Evolutionary conservation across 2,888 invertebrate species (phyloP).

Genomic region (Macaria notata): DNA sequence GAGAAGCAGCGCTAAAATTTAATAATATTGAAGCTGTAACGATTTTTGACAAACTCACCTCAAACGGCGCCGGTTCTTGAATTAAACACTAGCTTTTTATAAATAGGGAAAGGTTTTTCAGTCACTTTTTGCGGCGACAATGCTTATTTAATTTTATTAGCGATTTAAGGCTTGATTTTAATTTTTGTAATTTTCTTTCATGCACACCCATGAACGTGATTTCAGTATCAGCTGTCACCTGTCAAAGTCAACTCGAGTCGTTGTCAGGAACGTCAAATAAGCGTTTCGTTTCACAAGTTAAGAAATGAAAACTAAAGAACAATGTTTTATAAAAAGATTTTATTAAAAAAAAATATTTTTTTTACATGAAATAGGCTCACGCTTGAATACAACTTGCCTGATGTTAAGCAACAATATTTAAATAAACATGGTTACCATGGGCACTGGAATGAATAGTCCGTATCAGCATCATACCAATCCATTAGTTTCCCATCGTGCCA

Average conservation of each 20-base stretch:
- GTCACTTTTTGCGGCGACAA: conserved; percentile 35
- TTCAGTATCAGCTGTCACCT: conserved; percentile 31
- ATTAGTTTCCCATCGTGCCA: conserved; percentile 83
- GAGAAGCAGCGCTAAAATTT: conserved; percentile 26
- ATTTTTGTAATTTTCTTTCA: conserved; percentile 23
- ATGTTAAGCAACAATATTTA: too few relatives aligned
- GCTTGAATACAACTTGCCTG: too few relatives aligned
- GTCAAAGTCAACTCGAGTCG: conserved; percentile 18
- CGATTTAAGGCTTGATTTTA: conserved; percentile 2
- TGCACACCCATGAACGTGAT: conserved; percentile 66
- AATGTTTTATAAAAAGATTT: too few relatives aligned
- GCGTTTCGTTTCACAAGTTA: conserved; percentile 11
- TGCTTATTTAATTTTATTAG: conserved; percentile 5
- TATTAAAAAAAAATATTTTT: too few relatives aligned
- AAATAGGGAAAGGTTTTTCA: conserved; percentile 32
- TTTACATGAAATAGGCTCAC: too few relatives aligned
- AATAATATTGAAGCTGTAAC: conserved; percentile 28
- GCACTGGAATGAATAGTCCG: conserved; percentile 58
- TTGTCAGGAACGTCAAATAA: conserved; percentile 14
- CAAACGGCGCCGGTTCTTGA: conserved; percentile 42
- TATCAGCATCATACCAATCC: conserved; percentile 81
- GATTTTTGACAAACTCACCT: conserved; percentile 50
- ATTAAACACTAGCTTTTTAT: conserved; percentile 36
- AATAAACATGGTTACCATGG: conserved; percentile 41
- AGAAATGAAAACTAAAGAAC: too few relatives aligned